A percentile compares a stretch with the other conserved stretches of the same genome.
Evolutionary conservation across 2,888 invertebrate genomes (phyloP).

Genomic region (Acanthosoma haemorrhoidale): DNA sequence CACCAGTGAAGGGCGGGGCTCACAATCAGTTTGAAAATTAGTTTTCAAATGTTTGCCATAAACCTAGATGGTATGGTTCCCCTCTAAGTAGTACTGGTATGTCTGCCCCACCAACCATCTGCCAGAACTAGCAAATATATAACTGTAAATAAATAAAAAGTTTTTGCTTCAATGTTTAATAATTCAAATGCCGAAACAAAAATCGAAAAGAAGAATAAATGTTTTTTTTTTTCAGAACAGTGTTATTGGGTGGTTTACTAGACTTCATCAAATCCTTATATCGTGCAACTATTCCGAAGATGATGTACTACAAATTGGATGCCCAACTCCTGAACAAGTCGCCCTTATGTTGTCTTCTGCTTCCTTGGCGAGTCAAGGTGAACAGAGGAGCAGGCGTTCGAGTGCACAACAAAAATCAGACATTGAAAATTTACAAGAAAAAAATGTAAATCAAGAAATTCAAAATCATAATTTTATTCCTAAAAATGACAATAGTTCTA

Average conservation of each 20-base stretch:
- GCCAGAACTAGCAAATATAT: no score
- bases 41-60: no score
- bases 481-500: neutral
- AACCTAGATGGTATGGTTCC: no score
- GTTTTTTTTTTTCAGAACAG: constrained; percentile 61
- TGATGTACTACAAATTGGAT: constrained; percentile 75
- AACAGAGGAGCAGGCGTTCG: constrained; percentile 6
- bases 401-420: constrained; percentile 12
- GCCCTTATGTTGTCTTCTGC: constrained; percentile 80
- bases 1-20: no score
- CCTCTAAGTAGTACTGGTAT: no score
- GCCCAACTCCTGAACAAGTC: constrained; percentile 90
- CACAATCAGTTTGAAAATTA: no score
- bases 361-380: constrained; percentile 50
- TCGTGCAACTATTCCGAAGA: constrained; percentile 71
- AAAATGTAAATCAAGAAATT: neutral
- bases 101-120: no score
- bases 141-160: no score
- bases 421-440: neutral
- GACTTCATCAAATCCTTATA: constrained; percentile 60
- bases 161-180: no score
- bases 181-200: no score
- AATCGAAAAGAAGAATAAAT: no score
- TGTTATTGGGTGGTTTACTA: constrained; percentile 80
- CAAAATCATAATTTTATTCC: neutral